Percentiles rank a stretch among this genome's conserved stretches.
These are phyloP conservation scores for Pongo abelii DNA, from an alignment of 2,113 vertebrate species.

Conservation along the genomic window DNA sequence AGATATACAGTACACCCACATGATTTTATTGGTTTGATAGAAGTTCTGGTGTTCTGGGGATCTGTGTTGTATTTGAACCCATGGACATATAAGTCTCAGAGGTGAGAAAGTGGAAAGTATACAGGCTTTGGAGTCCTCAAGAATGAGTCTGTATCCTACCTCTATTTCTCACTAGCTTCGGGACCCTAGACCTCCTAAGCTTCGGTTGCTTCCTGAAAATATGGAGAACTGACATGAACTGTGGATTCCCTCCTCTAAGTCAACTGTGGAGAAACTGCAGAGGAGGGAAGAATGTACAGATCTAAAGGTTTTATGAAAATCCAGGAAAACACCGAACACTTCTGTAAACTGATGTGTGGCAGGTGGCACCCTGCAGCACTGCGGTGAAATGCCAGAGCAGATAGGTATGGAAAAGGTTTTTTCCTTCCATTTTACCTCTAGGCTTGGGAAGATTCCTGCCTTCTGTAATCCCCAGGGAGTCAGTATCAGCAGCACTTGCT, in stretches of 20 bases:
- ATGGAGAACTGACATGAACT: neutral
- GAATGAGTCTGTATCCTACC: neutral
- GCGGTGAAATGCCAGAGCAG: neutral
- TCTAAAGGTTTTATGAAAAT: neutral
- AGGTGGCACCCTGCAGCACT: neutral
- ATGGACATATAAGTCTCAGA: neutral
- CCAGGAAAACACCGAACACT: neutral
- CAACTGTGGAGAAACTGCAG: neutral
- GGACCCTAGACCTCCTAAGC: neutral
- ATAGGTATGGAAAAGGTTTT: neutral
- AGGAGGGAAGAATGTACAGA: too few species aligned
- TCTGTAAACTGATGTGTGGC: neutral
- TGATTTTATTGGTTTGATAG: neutral
- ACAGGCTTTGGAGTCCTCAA: neutral
- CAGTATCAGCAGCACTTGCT: neutral
- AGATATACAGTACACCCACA: neutral
- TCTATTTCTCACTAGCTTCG: neutral
- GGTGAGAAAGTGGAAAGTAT: neutral
- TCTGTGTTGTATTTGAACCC: neutral
- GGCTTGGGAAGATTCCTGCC: neutral
- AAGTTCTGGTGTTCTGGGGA: too few species aligned
- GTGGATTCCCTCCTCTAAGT: neutral
- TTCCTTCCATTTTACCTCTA: neutral
- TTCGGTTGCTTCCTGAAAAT: neutral
- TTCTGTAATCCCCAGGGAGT: accelerated